Conservation (phyloP, 1,140 invertebrate genomes). For the Pararge aegeria region DNA sequence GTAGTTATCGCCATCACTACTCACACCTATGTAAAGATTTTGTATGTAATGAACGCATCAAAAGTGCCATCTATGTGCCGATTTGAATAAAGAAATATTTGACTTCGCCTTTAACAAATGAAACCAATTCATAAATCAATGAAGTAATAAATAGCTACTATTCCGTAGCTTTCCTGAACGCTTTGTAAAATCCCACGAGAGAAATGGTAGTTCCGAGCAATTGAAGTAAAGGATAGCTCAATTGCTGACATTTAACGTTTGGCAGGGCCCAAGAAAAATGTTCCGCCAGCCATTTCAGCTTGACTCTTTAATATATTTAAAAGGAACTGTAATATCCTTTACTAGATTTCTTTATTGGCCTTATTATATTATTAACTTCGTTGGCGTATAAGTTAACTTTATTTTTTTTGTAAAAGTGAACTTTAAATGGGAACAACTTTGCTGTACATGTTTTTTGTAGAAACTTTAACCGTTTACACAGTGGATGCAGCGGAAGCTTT, state of each 20-base stretch:
- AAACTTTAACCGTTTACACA: too few species aligned
- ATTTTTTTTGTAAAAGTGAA: too few species aligned
- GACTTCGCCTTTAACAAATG: too few species aligned
- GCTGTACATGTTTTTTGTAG: too few species aligned
- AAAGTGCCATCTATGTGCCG: too few species aligned
- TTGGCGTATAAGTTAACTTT: too few species aligned
- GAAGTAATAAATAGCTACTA: constrained; percentile 2
- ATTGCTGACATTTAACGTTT: constrained; percentile 9
- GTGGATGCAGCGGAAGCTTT: too few species aligned
- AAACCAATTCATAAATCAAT: constrained; percentile 2
- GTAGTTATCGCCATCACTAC: too few species aligned
- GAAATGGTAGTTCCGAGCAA: constrained; percentile 8
- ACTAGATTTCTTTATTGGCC: not conserved
- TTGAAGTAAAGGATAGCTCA: constrained; percentile 8
- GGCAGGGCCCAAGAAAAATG: constrained; percentile 5
- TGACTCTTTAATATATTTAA: not conserved
- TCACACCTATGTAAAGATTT: too few species aligned
- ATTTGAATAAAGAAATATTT: too few species aligned
- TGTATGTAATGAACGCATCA: too few species aligned
- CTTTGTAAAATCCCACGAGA: constrained; percentile 10
- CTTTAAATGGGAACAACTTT: too few species aligned
- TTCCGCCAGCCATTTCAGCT: not conserved
- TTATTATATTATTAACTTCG: not conserved
- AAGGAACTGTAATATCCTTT: not conserved
- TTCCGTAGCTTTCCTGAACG: constrained; percentile 1